These are phyloP conservation scores for Anoncus sp. DNA, from an alignment of 2,888 invertebrate species.

Conservation along the genomic window DNA sequence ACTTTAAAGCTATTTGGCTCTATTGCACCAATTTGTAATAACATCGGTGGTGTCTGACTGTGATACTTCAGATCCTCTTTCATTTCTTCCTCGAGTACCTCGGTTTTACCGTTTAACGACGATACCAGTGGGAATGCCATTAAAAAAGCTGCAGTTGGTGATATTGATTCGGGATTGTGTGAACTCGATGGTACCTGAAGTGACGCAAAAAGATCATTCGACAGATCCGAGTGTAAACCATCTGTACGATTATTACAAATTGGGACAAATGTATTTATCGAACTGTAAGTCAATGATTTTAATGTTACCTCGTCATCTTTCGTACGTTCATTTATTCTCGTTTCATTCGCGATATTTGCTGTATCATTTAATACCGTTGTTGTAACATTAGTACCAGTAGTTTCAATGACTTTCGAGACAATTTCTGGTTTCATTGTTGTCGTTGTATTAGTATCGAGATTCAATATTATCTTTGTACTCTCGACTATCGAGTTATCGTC, in stretches of 20 bases:
- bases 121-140: conserved; percentile 91
- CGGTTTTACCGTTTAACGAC: conserved; percentile 85
- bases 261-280: conserved; percentile 79
- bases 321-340: conserved; percentile 57
- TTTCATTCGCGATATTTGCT: conserved; percentile 66
- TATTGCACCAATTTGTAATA: conserved; percentile 80
- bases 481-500: conserved; percentile 68
- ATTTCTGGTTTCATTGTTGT: conserved; percentile 79
- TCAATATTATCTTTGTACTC: conserved; percentile 78
- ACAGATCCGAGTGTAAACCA: conserved; percentile 84
- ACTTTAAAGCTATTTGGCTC: conserved; percentile 82
- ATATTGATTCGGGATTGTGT: conserved; percentile 86
- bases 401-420: conserved; percentile 40
- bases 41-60: conserved; percentile 82
- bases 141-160: conserved; percentile 91
- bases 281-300: conserved; percentile 77
- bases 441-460: conserved; percentile 81
- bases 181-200: conserved; percentile 85
- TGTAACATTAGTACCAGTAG: conserved; percentile 44
- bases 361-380: conserved; percentile 58
- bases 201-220: conserved; percentile 86
- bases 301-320: conserved; percentile 74
- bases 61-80: conserved; percentile 82
- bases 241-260: conserved; percentile 77
- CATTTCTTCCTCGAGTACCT: conserved; percentile 85